Conservation (phyloP, 1,140 invertebrate species). For the Drosophila ironensis region DNA sequence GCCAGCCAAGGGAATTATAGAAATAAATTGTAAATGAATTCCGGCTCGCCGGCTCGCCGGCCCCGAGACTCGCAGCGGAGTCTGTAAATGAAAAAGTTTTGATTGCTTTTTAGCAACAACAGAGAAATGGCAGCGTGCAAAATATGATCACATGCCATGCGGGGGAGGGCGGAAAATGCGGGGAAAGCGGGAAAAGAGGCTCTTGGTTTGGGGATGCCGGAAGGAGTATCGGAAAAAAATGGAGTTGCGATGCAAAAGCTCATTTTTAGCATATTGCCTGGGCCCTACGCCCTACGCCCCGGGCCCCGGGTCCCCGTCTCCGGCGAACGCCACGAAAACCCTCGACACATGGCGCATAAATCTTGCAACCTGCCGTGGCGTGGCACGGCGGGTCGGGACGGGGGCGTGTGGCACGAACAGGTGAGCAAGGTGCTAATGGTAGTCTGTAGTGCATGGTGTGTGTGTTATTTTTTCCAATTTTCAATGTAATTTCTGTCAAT, state of each 20-base stretch:
- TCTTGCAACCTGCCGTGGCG: constrained; percentile 58
- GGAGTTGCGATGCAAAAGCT: constrained; percentile 31
- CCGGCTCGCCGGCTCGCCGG: neutral
- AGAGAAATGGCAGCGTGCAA: constrained; percentile 31
- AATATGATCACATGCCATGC: constrained; percentile 39
- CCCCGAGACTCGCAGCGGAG: neutral
- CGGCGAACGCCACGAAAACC: too few relatives aligned
- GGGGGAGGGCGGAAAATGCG: neutral
- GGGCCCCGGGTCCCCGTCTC: too few relatives aligned
- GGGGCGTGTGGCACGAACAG: constrained; percentile 10
- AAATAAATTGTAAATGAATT: constrained; percentile 38
- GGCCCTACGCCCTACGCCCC: neutral
- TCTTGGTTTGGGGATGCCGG: neutral
- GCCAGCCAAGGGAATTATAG: constrained; percentile 2
- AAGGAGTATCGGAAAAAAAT: constrained; percentile 12
- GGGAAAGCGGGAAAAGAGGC: neutral
- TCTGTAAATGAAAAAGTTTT: constrained; percentile 51
- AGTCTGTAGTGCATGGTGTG: constrained; percentile 42
- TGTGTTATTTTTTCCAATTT: constrained; percentile 64
- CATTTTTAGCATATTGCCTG: constrained; percentile 51
- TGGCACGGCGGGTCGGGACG: neutral
- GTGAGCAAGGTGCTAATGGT: constrained; percentile 67
- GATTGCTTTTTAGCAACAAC: constrained; percentile 53
- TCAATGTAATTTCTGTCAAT: constrained; percentile 67
- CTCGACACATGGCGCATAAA: constrained; percentile 67